Base-by-base conservation (phyloP, 2,888 invertebrate species). In the Cheilosia variabilis region DNA sequence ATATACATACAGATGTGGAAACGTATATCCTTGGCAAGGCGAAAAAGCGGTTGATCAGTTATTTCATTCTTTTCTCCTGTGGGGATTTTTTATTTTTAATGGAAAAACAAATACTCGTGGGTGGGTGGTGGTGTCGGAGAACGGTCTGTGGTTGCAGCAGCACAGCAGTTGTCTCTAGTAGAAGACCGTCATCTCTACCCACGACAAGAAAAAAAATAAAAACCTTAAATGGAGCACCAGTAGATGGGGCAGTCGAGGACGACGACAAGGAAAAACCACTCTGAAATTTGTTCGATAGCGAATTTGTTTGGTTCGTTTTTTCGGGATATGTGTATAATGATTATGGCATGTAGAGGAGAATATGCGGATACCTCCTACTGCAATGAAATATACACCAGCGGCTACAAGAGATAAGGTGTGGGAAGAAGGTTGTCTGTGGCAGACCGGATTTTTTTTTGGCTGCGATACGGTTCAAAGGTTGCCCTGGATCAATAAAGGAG, bases 261-360 rank as follows among this genome's bases (percentile, higher is more conserved):
- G 69, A 55, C 77, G 69, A 69, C 62, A 69, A 69, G 47, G 45
- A 63, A 72, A 45, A 79, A 65, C 72, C 63, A 52, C 72, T 79
- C 65, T 79, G 72, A 79, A 58, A 77, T 81, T 86, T 81, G 76
- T 81, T 86, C 86, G 81, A 81, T 77, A 62, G 86, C 58, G 72
- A 71, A 60, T 81, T 76, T 66, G 76, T n/a, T 78, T 50, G 52
- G 53, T 65, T 72, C 24, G 52, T 52, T 34, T 41, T 31, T 27
- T 43, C 47, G 24, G 68, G 68, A 84, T 81, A 80, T 81, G 81
- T 86, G 86, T 66, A 86, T 86, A 81, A 77, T 68, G 68, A 77
- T 86, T 72, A 66, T 60, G 66, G 79, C 52, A 79, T 72, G 65
- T 66, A 52, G 81, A 43, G 41, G 5, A 13, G 52, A 37, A 69